These are phyloP conservation scores for Epinotia bilunana DNA, from an alignment of 2,888 invertebrate species.

Conservation along the genomic window DNA sequence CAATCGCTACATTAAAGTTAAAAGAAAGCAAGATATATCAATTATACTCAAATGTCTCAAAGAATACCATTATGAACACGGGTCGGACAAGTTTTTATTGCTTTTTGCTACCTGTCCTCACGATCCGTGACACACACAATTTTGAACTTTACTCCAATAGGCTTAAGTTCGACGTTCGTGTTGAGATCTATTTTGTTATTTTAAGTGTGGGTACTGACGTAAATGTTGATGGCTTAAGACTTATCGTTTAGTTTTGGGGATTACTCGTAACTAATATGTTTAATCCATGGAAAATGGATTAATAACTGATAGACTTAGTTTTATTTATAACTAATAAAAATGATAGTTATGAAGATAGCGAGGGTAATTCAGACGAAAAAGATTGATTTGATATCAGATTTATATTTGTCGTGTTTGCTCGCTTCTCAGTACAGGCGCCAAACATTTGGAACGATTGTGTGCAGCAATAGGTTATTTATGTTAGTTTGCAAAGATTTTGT, in stretches of 20 bases:
- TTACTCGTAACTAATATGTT: slow-evolving; percentile 8
- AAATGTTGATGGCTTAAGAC: slow-evolving; percentile 51
- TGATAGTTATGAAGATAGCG: background rate
- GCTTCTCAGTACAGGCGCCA: background rate
- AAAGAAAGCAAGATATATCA: background rate
- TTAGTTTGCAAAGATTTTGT: too few species aligned
- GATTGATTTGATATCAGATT: background rate
- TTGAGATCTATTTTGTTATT: background rate
- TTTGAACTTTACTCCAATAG: slow-evolving; percentile 5
- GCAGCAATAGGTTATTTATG: too few species aligned
- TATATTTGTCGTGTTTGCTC: background rate
- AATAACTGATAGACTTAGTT: slow-evolving; percentile 24
- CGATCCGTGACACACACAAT: slow-evolving; percentile 46
- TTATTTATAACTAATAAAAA: background rate
- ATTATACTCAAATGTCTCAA: slow-evolving; percentile 11
- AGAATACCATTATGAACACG: slow-evolving; percentile 46
- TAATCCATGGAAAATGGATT: slow-evolving; percentile 27
- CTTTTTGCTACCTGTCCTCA: slow-evolving; percentile 53
- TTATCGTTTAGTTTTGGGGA: slow-evolving; percentile 26
- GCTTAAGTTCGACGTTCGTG: background rate
- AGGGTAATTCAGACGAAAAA: background rate
- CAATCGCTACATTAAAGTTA: background rate
- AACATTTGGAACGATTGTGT: background rate
- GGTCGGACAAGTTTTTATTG: slow-evolving; percentile 55
- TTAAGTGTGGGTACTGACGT: slow-evolving; percentile 30